Base-by-base conservation (phyloP, 1,140 invertebrate species). In the Dryas iulia region DNA sequence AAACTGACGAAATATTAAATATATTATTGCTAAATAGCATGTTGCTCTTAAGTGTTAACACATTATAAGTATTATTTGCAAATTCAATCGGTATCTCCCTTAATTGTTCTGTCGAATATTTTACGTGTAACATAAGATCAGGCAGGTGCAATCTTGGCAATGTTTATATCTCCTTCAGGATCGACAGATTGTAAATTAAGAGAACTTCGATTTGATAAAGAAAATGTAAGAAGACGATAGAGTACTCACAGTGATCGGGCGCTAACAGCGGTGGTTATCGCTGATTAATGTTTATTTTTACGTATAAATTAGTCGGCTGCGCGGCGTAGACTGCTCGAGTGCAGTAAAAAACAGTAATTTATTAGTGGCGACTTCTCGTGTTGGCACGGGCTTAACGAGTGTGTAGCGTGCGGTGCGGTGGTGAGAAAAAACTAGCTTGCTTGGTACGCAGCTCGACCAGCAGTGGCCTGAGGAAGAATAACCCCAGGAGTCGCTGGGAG, bases 401-500 rank as follows among this genome's bases (percentile, higher is more conserved):
- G 87, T 84, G 78, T 86, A 82, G 84, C 86, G 88, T 87, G 83
- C 79, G 79, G 76, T 83, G 82, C 83, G 76, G 81, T 86, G 82
- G 83, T 84, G 79, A 84, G 86, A 84, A 86, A 90, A 91, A 91
- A 87, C 85, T 89, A 83, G 86, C 86, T 88, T 79, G 84, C 80
- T 81, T 85, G 82, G 79, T 89, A 88, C 89, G 86, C 82, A 85
- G 87, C 84, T 91, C 86, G 83, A 87, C 82, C 88, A 86, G 82
- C 85, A 92, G 91, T 92, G 91, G 90, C 90, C 90, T 87, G 88
- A 90, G 86, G 90, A 91, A 92, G 91, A 92, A 92, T 92, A 92
- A 92, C 87, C 87, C 89, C 89, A 90, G 90, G 88, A 92, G 90
- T 92, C 90, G 87, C 83, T 90, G 86, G 91, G 89, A 90, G 91